A percentile compares a stretch with the other conserved stretches of the same genome.
phyloP scores from a whole-genome alignment of 2,113 vertebrate genomes.

The Struthidea cinerea region DNA sequence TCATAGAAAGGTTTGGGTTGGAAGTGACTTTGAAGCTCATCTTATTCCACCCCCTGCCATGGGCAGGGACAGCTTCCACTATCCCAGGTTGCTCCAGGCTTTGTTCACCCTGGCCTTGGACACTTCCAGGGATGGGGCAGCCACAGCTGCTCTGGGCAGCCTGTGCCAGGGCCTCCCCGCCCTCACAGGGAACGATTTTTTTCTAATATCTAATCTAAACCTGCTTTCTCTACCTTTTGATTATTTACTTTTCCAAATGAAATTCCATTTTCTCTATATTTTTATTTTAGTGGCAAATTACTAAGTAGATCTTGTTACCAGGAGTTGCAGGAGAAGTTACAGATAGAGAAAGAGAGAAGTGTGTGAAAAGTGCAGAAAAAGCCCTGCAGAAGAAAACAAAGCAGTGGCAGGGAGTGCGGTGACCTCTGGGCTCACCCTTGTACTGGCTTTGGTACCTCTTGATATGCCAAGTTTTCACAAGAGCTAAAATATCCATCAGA shows the following conservation, averaged over 20 bases:
- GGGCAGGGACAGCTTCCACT: neutral
- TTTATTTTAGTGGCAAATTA: neutral
- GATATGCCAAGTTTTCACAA: neutral
- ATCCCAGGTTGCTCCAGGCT: accelerated
- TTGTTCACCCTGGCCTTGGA: accelerated
- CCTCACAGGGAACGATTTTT: neutral
- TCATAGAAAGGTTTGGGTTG: neutral
- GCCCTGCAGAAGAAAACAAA: neutral
- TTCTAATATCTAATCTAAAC: neutral
- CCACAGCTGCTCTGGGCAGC: neutral
- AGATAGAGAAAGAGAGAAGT: neutral
- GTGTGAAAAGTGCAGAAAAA: neutral
- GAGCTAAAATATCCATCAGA: neutral
- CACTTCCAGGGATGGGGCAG: neutral
- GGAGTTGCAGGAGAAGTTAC: neutral
- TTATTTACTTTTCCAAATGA: neutral
- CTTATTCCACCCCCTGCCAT: neutral
- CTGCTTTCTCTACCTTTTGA: neutral
- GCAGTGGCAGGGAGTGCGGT: neutral
- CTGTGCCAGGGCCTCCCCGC: accelerated
- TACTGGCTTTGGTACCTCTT: neutral
- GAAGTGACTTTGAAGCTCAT: neutral
- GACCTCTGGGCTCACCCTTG: neutral
- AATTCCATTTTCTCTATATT: neutral
- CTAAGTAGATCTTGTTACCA: neutral